These are phyloP conservation scores for Linnaemya vulpina DNA, from an alignment of 2,888 invertebrate genomes.

Conservation along the genomic window DNA sequence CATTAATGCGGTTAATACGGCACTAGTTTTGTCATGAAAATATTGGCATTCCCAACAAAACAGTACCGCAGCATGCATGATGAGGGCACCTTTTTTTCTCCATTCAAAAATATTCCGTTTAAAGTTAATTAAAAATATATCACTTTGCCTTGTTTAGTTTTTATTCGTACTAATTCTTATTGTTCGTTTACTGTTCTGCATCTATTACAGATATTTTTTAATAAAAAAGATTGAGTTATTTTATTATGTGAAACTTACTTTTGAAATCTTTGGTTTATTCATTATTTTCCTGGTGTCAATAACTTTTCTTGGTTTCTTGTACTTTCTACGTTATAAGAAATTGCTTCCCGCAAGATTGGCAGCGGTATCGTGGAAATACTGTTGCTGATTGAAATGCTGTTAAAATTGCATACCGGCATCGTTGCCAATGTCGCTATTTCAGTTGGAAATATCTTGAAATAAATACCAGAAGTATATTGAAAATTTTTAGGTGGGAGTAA, in stretches of 20 bases:
- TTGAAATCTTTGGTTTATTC: not conserved
- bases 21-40: conserved; percentile 4
- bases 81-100: conserved; percentile 59
- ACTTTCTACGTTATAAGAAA: no score
- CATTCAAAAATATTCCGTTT: conserved; percentile 52
- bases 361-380: no score
- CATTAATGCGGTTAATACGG: not conserved
- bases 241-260: not conserved
- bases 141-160: conserved; percentile 48
- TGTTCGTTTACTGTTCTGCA: not conserved
- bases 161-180: not conserved
- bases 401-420: no score
- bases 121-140: conserved; percentile 52
- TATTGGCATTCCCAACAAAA: conserved; percentile 6
- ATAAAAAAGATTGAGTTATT: no score
- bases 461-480: no score
- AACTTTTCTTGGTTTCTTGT: no score
- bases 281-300: not conserved
- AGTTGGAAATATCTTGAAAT: no score
- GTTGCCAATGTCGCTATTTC: no score
- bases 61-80: conserved; percentile 26
- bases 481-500: no score
- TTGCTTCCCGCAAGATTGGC: no score
- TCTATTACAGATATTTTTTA: conserved; percentile 6
- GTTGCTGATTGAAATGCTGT: no score